phyloP scores from a whole-genome alignment of 2,797 vertebrate genomes.

The Myoxocephalus aenaeus region DNA sequence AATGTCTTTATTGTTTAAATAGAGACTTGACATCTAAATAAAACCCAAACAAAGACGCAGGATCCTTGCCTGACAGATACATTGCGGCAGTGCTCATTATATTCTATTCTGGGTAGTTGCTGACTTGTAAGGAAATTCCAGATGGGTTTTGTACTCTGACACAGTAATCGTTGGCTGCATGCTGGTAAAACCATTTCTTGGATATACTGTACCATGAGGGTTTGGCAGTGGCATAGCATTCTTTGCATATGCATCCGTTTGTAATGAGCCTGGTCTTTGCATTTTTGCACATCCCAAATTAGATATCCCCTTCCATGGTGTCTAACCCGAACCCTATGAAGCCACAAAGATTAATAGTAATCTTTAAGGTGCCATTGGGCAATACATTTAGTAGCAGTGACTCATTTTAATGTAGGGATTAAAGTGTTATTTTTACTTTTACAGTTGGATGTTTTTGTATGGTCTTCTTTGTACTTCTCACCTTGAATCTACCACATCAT shows the following conservation, averaged over 20 bases:
- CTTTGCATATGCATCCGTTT: conserved; percentile 44
- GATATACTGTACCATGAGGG: conserved; percentile 47
- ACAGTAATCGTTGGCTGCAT: conserved; percentile 44
- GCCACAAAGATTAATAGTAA: conserved; percentile 22
- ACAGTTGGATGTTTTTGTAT: conserved; percentile 24
- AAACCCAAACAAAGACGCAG: conserved; percentile 55
- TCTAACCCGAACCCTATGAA: conserved; percentile 16
- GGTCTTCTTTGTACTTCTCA: neutral
- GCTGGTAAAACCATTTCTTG: conserved; percentile 70
- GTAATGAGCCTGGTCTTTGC: conserved; percentile 47
- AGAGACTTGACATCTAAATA: conserved; percentile 70
- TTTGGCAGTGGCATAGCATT: conserved; percentile 49
- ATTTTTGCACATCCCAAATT: conserved; percentile 42
- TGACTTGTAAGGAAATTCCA: conserved; percentile 73
- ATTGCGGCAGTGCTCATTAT: conserved; percentile 68
- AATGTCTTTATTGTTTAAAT: conserved; percentile 59
- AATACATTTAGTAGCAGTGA: conserved; percentile 30
- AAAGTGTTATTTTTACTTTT: conserved; percentile 33
- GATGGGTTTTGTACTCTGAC: conserved; percentile 55
- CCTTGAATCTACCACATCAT: neutral
- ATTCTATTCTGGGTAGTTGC: conserved; percentile 68
- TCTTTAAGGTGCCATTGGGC: conserved; percentile 9
- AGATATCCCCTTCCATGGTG: neutral
- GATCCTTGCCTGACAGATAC: conserved; percentile 65
- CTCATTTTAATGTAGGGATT: conserved; percentile 24